phyloP scores from a whole-genome alignment of 2,888 invertebrate genomes.

The Macrosiphum euphorbiae region DNA sequence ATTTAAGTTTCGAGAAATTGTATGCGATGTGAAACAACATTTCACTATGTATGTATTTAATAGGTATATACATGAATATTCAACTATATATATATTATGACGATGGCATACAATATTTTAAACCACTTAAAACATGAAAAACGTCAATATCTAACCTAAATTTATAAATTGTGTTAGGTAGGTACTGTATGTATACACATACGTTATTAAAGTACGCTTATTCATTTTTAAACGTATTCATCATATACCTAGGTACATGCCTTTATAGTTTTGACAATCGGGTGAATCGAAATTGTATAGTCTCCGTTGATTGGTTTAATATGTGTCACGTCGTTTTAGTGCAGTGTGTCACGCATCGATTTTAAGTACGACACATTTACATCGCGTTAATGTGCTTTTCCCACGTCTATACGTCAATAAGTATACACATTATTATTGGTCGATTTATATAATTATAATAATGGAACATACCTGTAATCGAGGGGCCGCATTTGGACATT shows the following conservation, averaged over 20 bases:
- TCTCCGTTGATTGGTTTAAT: neutral
- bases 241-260: neutral
- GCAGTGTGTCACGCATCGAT: neutral
- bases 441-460: neutral
- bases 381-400: neutral
- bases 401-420: neutral
- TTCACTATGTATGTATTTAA: neutral
- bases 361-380: neutral
- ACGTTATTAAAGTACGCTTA: neutral
- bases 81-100: neutral
- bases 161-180: neutral
- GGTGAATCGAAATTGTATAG: neutral
- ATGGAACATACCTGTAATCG: neutral
- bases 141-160: neutral
- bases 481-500: neutral
- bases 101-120: neutral
- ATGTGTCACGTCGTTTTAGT: neutral
- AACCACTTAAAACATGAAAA: neutral
- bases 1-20: too few relatives aligned
- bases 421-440: neutral
- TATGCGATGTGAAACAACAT: neutral
- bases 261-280: neutral
- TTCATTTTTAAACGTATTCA: neutral
- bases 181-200: too few relatives aligned
- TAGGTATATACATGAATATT: too few relatives aligned